These are phyloP conservation scores for Sialis fuliginosa DNA, from an alignment of 2,888 invertebrate species.

Conservation along the genomic window DNA sequence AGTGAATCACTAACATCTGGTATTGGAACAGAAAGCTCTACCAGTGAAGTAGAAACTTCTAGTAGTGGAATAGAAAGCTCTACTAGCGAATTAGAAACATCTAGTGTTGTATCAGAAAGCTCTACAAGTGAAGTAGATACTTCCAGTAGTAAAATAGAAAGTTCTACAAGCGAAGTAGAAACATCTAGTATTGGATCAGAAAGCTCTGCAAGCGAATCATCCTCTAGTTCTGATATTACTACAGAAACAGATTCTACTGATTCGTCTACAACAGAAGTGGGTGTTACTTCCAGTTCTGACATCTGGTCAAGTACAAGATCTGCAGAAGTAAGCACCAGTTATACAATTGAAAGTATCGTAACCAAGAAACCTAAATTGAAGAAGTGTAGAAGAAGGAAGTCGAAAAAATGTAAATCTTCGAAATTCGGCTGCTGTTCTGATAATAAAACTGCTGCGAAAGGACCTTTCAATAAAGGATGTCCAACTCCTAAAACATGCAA, in stretches of 20 bases:
- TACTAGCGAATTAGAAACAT: background rate
- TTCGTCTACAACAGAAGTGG: constrained; percentile 10
- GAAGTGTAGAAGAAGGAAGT: constrained; percentile 32
- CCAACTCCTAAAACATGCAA: constrained; percentile 53
- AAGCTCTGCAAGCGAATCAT: background rate
- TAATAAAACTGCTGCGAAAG: constrained; percentile 53
- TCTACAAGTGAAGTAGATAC: background rate
- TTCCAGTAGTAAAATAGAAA: background rate
- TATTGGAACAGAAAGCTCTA: no score
- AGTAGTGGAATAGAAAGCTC: no score
- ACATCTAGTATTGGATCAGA: no score
- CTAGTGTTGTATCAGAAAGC: background rate
- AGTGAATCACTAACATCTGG: background rate
- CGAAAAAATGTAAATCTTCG: constrained; percentile 37
- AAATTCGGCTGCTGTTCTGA: constrained; percentile 77
- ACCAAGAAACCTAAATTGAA: constrained; percentile 34
- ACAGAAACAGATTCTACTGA: constrained; percentile 6
- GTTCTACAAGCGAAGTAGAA: no score
- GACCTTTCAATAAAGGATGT: constrained; percentile 70
- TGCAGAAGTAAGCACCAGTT: constrained; percentile 22
- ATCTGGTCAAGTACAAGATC: constrained; percentile 19
- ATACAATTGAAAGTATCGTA: constrained; percentile 31
- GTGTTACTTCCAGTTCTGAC: constrained; percentile 10
- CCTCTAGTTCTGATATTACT: no score
- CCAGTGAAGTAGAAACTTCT: no score